These are phyloP conservation scores for Lonchura striata DNA, from an alignment of 2,113 vertebrate genomes.

Conservation along the genomic window DNA sequence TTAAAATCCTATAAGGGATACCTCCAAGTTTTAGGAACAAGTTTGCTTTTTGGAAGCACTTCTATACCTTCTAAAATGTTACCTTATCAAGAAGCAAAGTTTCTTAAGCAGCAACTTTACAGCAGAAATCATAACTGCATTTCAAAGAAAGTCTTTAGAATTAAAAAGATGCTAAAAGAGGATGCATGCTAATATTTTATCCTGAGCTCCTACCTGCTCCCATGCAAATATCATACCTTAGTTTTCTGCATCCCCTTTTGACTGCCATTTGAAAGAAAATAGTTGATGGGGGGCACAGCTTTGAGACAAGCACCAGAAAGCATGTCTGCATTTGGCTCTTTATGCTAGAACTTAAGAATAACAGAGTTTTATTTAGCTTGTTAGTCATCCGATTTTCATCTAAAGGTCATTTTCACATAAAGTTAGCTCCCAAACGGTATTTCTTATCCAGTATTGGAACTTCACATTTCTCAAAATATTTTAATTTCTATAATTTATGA, in stretches of 20 bases:
- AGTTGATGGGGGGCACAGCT: background rate
- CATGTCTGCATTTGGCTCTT: background rate
- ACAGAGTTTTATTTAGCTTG: slow-evolving; percentile 11
- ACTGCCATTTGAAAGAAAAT: background rate
- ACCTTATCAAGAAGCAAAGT: background rate
- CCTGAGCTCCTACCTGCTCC: background rate
- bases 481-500: background rate
- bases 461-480: background rate
- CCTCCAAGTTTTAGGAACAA: background rate
- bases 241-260: background rate
- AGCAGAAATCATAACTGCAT: background rate
- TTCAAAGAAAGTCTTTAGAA: background rate
- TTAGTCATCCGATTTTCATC: background rate
- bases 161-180: background rate
- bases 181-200: background rate
- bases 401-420: background rate
- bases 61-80: background rate
- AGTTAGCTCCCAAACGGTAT: background rate
- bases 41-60: background rate
- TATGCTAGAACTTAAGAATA: background rate
- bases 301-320: background rate
- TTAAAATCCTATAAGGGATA: background rate
- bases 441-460: background rate
- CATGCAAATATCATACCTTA: background rate
- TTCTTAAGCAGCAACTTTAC: background rate